Percentiles rank a stretch among this genome's conserved stretches.
Evolutionary conservation across 2,113 vertebrate species (phyloP).

Genomic region (Paratilapia polleni): DNA sequence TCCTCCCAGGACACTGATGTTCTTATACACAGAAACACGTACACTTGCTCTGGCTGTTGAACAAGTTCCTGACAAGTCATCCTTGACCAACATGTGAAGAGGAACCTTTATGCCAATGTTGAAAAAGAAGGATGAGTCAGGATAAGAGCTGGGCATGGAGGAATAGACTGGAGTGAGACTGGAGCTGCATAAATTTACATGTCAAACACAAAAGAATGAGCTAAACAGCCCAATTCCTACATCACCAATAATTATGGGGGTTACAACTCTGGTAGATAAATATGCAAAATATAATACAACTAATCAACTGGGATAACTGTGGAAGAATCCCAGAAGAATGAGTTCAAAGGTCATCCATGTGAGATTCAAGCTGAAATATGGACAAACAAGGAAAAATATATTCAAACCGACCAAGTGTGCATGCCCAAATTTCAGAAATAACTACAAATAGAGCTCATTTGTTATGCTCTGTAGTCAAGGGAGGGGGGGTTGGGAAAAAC

Average conservation of each 20-base stretch:
- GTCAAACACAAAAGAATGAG: neutral
- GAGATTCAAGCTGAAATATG: neutral
- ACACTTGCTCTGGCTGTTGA: constrained; percentile 78
- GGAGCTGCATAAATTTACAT: constrained; percentile 4
- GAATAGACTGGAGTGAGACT: constrained; percentile 1
- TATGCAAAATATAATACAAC: neutral
- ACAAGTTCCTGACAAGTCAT: constrained; percentile 73
- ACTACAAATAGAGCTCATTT: constrained; percentile 35
- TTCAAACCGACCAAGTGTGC: constrained; percentile 2
- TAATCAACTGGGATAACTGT: neutral
- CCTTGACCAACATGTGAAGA: constrained; percentile 75
- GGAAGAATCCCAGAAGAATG: neutral
- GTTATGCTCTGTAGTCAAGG: constrained; percentile 32
- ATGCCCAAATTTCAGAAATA: neutral
- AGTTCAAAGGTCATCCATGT: neutral
- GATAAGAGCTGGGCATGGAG: constrained; percentile 15
- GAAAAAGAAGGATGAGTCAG: neutral
- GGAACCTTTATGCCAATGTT: neutral
- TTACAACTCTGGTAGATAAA: neutral
- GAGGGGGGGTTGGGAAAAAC: constrained; percentile 38
- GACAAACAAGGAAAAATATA: neutral
- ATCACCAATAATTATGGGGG: neutral
- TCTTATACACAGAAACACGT: constrained; percentile 38
- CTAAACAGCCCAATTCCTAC: neutral
- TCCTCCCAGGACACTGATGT: constrained; percentile 51